Percentiles rank a stretch among this genome's conserved stretches.
Conservation (phyloP, 1,140 invertebrate species). For the Hesperophylax magnus region DNA sequence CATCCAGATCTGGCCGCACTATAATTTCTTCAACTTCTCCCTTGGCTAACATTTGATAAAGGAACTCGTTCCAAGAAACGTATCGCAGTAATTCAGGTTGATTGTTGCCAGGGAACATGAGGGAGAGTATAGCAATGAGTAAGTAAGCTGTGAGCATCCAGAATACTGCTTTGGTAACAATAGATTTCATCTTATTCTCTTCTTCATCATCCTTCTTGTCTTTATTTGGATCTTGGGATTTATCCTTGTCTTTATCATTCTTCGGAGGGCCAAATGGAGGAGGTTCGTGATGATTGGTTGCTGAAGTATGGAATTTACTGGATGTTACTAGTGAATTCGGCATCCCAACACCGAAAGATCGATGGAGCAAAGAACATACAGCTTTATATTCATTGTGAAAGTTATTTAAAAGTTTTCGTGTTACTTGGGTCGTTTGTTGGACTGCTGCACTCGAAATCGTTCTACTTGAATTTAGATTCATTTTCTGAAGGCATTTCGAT, state of each 20-base stretch:
- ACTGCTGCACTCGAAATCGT: not conserved
- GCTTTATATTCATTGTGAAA: slow-evolving; percentile 49
- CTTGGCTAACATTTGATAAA: slow-evolving; percentile 92
- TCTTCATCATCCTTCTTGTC: slow-evolving; percentile 69
- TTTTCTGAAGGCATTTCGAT: not conserved
- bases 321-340: not conserved
- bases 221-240: slow-evolving; percentile 26
- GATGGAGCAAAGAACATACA: slow-evolving; percentile 40
- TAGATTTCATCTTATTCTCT: slow-evolving; percentile 76
- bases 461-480: not conserved
- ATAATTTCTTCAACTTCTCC: slow-evolving; percentile 93
- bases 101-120: slow-evolving; percentile 79
- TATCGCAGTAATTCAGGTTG: slow-evolving; percentile 81
- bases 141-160: slow-evolving; percentile 84
- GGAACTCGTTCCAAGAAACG: slow-evolving; percentile 96
- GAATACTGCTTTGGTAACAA: slow-evolving; percentile 80
- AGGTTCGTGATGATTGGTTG: slow-evolving; percentile 31
- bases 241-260: slow-evolving; percentile 18
- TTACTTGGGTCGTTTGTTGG: slow-evolving; percentile 6
- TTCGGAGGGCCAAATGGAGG: slow-evolving; percentile 53
- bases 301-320: slow-evolving; percentile 48
- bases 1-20: slow-evolving; percentile 85
- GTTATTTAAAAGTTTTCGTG: slow-evolving; percentile 29
- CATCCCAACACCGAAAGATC: slow-evolving; percentile 14
- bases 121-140: slow-evolving; percentile 78